Evolutionary conservation across 2,113 vertebrate genomes (phyloP).

Genomic region (Cnemophilus loriae): DNA sequence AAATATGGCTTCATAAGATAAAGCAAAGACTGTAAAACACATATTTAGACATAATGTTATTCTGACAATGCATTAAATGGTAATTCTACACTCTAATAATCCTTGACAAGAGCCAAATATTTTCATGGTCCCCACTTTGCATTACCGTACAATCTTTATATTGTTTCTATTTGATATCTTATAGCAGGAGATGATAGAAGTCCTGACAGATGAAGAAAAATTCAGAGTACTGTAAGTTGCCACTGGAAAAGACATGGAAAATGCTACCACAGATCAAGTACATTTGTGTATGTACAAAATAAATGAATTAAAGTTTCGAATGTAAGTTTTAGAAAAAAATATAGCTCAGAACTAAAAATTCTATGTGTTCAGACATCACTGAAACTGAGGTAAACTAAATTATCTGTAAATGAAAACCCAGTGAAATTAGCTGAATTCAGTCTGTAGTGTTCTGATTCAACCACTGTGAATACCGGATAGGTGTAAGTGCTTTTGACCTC

Average conservation of each 20-base stretch:
- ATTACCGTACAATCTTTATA: not conserved
- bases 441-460: not conserved
- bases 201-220: not conserved
- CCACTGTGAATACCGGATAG: not conserved
- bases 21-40: not conserved
- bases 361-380: not conserved
- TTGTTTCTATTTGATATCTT: not conserved
- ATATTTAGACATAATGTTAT: not conserved
- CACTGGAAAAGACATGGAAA: not conserved
- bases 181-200: not conserved
- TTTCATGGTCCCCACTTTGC: not conserved
- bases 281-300: not conserved
- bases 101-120: not conserved
- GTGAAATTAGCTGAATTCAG: not conserved
- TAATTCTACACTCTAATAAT: not conserved
- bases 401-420: not conserved
- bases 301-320: not conserved
- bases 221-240: not conserved
- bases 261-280: not conserved
- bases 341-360: not conserved
- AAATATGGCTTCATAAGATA: not conserved
- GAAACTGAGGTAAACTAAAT: not conserved
- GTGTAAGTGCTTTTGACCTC: not conserved
- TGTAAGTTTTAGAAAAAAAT: not conserved
- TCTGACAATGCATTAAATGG: not conserved